Percentiles rank a stretch among this genome's conserved stretches.
Evolutionary conservation across 2,888 invertebrate genomes (phyloP).

Genomic region (Megamerina dolium): DNA sequence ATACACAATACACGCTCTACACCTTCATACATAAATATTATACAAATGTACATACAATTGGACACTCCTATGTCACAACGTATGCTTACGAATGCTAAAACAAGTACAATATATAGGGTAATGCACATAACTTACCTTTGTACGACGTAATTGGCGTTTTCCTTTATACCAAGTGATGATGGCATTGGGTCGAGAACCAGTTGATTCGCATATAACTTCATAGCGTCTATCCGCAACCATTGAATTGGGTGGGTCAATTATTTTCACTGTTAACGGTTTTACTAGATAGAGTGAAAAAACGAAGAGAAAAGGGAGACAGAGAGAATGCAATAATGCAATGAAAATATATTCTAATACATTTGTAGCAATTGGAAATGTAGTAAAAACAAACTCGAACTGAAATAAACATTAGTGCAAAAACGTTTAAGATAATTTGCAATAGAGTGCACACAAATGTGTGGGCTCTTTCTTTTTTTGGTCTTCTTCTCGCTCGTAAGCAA

Average conservation of each 20-base stretch:
- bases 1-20: no score
- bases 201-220: slow-evolving; percentile 76
- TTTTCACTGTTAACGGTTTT: slow-evolving; percentile 73
- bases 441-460: slow-evolving; percentile 8
- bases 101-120: no score
- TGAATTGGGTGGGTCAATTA: slow-evolving; percentile 62
- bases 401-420: slow-evolving; percentile 7
- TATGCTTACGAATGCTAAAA: no score
- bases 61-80: no score
- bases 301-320: slow-evolving; percentile 3
- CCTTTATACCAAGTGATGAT: slow-evolving; percentile 87
- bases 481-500: no score
- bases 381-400: slow-evolving; percentile 3
- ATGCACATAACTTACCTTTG: slow-evolving; percentile 61
- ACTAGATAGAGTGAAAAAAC: slow-evolving; percentile 53
- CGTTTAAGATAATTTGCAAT: not conserved
- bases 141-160: slow-evolving; percentile 71
- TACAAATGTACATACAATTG: no score
- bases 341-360: not conserved
- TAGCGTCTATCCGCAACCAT: slow-evolving; percentile 78
- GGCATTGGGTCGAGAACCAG: slow-evolving; percentile 79
- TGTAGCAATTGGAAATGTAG: not conserved
- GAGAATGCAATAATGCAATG: not conserved
- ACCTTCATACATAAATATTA: no score
- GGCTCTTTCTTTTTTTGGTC: no score